Base-by-base conservation (phyloP, 2,797 vertebrate species). In the Odontamblyopus lacepedii region DNA sequence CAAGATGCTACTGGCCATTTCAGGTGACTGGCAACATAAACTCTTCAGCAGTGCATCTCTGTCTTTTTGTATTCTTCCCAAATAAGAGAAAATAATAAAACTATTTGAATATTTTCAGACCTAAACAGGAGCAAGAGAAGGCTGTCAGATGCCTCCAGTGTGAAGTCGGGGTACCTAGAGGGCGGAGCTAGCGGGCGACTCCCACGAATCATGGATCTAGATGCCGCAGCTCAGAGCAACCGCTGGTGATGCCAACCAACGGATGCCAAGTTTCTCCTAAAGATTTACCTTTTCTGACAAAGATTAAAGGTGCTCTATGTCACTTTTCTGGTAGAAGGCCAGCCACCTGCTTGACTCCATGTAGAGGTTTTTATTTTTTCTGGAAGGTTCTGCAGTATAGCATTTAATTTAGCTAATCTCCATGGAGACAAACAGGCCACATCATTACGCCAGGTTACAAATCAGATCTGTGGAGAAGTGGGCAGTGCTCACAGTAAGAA, bases 181-280 rank as follows among this genome's bases (percentile, higher is more conserved):
- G 95, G 95, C 0, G 95, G 95, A 0, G 95, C 94, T 0, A 95
- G 95, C 59, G 94, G 95, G 3, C 84, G 95, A 53, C 93, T 95
- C 9, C 93, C 94, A 18, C 87, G 89, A 60, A 94, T 94, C 70
- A 70, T 88, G 82, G 93, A 92, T 56, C 69, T 91, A 11, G 93
- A 95, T 7, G 69, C 75, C 0, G 85, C 88, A 59, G 81, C 89
- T 74, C 91, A 92, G 78, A 93, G 89, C 73, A 90, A 89, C 80
- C 86, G 71, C 78, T 95, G 94, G 93, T 94, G 92, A 95, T 0
- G 2, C 41, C 11, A 4, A 48, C 12, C 4, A 1, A 48, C 4
- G 3, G 11, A 48, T 16, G 44, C n/a, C 27, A 18, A 41, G 72
- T 15, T 9, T 53, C 51, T 65, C 7, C 6, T 30, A 53, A 67